Evolutionary conservation across 1,140 invertebrate genomes (phyloP), one percentile per base, ranked within the genome.

Genomic region (Centruroides vittatus): DNA sequence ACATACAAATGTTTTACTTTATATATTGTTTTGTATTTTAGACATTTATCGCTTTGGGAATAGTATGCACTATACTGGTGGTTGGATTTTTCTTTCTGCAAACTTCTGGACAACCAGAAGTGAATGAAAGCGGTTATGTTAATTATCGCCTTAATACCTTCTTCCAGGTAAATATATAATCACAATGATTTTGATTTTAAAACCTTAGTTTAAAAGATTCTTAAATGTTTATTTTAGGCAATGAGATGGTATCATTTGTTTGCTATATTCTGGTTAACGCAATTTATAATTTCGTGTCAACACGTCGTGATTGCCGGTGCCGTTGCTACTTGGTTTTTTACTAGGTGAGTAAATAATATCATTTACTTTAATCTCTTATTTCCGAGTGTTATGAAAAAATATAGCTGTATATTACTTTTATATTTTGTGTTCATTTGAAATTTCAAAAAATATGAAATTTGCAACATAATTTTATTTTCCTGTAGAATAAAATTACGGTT

Each of bases 211-310:
- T n/a, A 49, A 9, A 49, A 49, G 9, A 49, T n/a, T 49, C n/a
- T 49, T 49, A 49, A 49, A n/a, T 9, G 48, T 57, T 23, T 9
- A 48, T 6, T 54, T 4, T 12, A 64, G 62, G 55, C 61, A 3
- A 58, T 65, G 59, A 61, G 61, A 35, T 67, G 67, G 67, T 52
- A 62, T 35, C 82, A 84, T 71, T 57, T 87, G 5, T 79, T 86
- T 63, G 80, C 81, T n/a, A 75, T 83, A 41, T 78, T 88, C 57
- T 87, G 87, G 81, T 73, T 83, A n/a, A 74, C 74, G 47, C 83
- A 88, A 72, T 88, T 89, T 69, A 79, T 84, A 52, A 73, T 86
- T 47, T 84, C 84, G 23, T 87, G 85, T 71, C 86, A 90, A 67
- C 82, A 88, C 70, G 80, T 88, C 72, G 77, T 86, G 0, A 81